Conservation (phyloP, 1,140 invertebrate genomes). For the Brachionus asplanchnoidis region DNA sequence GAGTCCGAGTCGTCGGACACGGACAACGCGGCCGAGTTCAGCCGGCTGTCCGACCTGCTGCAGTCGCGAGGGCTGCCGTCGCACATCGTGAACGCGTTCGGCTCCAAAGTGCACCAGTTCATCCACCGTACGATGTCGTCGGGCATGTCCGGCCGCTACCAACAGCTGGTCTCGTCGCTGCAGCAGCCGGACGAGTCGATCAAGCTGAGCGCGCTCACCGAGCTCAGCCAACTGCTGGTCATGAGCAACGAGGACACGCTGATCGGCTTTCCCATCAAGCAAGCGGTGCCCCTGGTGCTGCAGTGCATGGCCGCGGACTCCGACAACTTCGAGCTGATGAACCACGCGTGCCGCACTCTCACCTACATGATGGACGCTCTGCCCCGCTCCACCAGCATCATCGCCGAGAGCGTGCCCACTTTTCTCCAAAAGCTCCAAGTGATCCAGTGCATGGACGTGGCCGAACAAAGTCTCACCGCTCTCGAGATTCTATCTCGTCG, state of each 20-base stretch:
- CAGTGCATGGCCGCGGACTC: slow-evolving; percentile 64
- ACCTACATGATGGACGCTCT: slow-evolving; percentile 99
- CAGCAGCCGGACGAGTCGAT: slow-evolving; percentile 85
- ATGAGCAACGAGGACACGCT: slow-evolving; percentile 99
- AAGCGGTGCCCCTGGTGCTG: slow-evolving; percentile 72
- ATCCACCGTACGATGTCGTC: slow-evolving; percentile 77
- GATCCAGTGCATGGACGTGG: slow-evolving; percentile 98
- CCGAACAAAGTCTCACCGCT: slow-evolving; percentile 90
- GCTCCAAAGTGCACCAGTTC: slow-evolving; percentile 92
- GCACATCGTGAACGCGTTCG: slow-evolving; percentile 81
- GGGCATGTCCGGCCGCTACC: background rate
- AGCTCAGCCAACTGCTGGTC: slow-evolving; percentile 94
- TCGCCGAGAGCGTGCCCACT: slow-evolving; percentile 91
- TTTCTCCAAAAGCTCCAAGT: slow-evolving; percentile 70
- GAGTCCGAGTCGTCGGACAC: slow-evolving; percentile 34
- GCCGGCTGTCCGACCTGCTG: slow-evolving; percentile 68
- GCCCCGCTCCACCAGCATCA: slow-evolving; percentile 87
- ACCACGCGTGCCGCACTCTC: slow-evolving; percentile 91
- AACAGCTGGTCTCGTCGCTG: slow-evolving; percentile 35
- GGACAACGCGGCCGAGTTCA: background rate
- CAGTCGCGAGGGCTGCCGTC: slow-evolving; percentile 89
- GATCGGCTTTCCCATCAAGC: slow-evolving; percentile 92
- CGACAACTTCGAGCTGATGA: slow-evolving; percentile 98
- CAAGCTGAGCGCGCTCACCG: slow-evolving; percentile 87
- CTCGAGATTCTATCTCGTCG: slow-evolving; percentile 91